These are phyloP conservation scores for Tolypeutes matacus DNA, from an alignment of 2,797 vertebrate species.

Conservation along the genomic window DNA sequence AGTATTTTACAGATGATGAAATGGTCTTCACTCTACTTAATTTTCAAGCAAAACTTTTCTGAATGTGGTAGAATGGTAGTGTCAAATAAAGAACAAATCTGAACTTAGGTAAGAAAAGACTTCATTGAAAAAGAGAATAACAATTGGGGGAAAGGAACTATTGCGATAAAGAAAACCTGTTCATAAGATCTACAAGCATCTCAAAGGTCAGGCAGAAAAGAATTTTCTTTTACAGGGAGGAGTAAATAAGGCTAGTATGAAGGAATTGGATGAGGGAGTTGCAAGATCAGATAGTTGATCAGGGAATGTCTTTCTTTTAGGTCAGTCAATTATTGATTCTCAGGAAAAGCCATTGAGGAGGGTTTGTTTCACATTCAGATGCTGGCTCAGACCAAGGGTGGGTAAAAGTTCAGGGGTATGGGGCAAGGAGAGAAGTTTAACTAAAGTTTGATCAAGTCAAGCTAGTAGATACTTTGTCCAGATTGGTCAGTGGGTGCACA, in stretches of 20 bases:
- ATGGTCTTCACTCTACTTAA: neutral
- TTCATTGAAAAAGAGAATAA: neutral
- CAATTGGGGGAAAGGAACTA: neutral
- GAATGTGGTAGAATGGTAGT: neutral
- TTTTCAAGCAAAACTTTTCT: neutral
- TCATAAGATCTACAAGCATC: neutral
- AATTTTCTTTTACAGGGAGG: neutral
- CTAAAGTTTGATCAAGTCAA: neutral
- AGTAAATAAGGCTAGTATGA: neutral
- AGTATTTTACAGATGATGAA: neutral
- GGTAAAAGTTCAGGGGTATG: neutral
- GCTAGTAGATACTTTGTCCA: neutral
- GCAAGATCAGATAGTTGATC: neutral
- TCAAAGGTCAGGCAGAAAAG: neutral
- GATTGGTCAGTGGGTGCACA: neutral
- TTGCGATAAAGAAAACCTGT: neutral
- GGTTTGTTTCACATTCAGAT: neutral
- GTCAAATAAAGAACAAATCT: neutral
- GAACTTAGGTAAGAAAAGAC: neutral
- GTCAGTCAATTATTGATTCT: neutral
- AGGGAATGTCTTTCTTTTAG: neutral
- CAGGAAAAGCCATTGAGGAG: neutral
- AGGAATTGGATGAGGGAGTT: too few species aligned
- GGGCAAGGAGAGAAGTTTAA: neutral
- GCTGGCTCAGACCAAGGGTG: neutral